phyloP scores from a whole-genome alignment of 1,140 invertebrate genomes.

The Brachionus paranguensis region DNA sequence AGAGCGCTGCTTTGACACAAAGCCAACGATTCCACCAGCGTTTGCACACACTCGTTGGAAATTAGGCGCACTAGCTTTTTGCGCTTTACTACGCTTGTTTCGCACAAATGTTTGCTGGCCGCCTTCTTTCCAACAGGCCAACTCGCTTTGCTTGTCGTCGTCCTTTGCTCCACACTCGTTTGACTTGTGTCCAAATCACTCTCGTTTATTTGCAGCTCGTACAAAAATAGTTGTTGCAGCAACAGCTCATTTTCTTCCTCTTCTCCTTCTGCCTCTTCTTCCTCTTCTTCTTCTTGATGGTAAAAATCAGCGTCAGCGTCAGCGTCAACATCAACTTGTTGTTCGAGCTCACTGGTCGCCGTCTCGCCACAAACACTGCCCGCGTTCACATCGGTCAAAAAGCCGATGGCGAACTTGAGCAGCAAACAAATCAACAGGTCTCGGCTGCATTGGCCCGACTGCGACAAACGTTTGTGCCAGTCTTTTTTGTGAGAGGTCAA shows the following conservation, averaged over 20 bases:
- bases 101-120: background rate
- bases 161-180: no score
- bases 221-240: constrained; percentile 24
- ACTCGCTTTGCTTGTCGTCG: background rate
- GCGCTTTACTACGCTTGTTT: background rate
- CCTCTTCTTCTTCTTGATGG: no score
- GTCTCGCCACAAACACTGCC: background rate
- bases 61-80: constrained; percentile 1
- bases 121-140: background rate
- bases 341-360: background rate
- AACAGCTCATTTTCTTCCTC: constrained; percentile 27
- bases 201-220: constrained; percentile 15
- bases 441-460: constrained; percentile 59
- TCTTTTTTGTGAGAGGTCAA: constrained; percentile 42
- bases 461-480: constrained; percentile 57
- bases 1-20: constrained; percentile 31
- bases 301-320: no score
- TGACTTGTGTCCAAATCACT: background rate
- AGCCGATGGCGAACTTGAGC: constrained; percentile 64
- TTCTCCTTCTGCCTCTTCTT: background rate
- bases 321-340: no score
- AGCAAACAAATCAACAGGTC: constrained; percentile 66
- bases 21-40: background rate
- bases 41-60: background rate
- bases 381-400: constrained; percentile 55